A percentile compares a stretch with the other conserved stretches of the same genome.
phyloP scores from a whole-genome alignment of 2,113 vertebrate genomes.

The Choloepus hoffmanni region DNA sequence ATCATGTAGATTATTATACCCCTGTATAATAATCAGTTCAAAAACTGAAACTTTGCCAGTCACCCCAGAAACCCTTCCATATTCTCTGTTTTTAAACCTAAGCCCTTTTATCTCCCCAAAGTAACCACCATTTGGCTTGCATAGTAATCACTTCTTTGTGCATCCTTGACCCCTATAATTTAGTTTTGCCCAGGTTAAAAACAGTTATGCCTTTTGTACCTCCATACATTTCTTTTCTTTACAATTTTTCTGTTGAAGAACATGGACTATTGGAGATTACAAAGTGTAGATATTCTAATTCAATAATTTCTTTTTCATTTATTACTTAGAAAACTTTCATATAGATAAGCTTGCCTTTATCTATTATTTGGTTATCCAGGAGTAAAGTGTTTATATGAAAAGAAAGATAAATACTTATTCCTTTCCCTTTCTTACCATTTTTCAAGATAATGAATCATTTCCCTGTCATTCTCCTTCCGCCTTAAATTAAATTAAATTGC shows the following conservation, averaged over 20 bases:
- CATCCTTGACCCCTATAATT: background rate
- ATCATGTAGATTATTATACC: background rate
- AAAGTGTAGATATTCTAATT: background rate
- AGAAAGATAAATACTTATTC: background rate
- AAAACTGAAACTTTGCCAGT: background rate
- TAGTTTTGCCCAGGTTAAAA: background rate
- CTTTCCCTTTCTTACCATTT: background rate
- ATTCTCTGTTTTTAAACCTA: background rate
- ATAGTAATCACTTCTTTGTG: background rate
- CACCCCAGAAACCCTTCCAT: background rate
- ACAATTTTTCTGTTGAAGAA: background rate
- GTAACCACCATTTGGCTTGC: background rate
- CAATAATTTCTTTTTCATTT: background rate
- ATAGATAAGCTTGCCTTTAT: background rate
- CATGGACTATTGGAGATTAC: background rate
- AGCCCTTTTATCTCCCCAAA: background rate
- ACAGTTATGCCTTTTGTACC: background rate
- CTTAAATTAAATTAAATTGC: background rate
- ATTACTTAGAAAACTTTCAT: background rate
- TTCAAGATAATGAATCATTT: conserved; percentile 17
- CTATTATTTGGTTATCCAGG: background rate
- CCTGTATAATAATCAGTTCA: background rate
- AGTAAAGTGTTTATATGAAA: background rate
- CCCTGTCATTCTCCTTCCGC: background rate
- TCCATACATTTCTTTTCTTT: background rate